Evolutionary conservation across 2,797 vertebrate species (phyloP), one percentile per base, ranked within the genome.

Genomic region (Syngnathus rostellatus): DNA sequence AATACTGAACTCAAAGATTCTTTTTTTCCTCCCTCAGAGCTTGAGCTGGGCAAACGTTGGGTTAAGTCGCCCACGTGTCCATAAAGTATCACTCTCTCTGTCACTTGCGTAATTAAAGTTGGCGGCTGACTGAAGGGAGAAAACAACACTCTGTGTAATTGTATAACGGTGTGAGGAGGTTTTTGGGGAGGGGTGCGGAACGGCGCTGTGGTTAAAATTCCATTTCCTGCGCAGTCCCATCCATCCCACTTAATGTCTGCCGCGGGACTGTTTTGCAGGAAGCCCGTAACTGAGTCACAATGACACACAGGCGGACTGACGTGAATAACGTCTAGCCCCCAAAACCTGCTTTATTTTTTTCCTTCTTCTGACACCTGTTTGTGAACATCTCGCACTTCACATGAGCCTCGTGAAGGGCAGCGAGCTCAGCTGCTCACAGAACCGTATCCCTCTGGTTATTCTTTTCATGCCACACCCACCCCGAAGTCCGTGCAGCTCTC

Each of bases 221-320:
- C 51, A 79, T 81, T 81, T 86, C 74, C 79, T 80, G 68, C 68
- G 48, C 46, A 69, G 71, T 79, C 73, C 66, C 51, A 76, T 77
- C 86, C 84, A 78, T 86, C 79, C 77, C 75, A 82, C 76, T 64
- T 71, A 68, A 46, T 81, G 41, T 41, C n/a, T 62, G 60, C 23
- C 40, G 39, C n/a, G 4, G 79, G 43, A 25, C 72, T 87, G 79
- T 78, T 83, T 77, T 71, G 21, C 70, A 71, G 75, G 70, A 67
- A 66, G 62, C 21, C 53, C 70, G 71, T 72, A 58, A 83, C 76
- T 82, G 78, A 87, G 78, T 80, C 37, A 55, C 21, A 3, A 63
- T 72, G 71, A 69, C 60, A 16, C 39, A 23, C 60, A 11, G 37
- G 39, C 50, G 6, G 25, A 37, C 23, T 21, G 12, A 17, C 11